A percentile compares a stretch with the other conserved stretches of the same genome.
Evolutionary conservation across 2,113 vertebrate species (phyloP).

Genomic region (Engraulis encrasicolus): DNA sequence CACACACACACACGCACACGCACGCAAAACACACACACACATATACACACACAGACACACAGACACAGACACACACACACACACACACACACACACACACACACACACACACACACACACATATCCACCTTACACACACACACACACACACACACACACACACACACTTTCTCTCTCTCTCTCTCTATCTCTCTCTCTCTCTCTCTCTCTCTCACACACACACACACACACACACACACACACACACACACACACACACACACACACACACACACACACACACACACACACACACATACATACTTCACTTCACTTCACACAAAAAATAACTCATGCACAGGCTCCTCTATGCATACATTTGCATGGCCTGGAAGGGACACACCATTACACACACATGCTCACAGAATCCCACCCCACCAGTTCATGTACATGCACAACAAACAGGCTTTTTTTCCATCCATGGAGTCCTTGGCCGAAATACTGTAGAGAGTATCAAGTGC

Average conservation of each 20-base stretch:
- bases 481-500: neutral
- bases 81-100: conserved; percentile 15
- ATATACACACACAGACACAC: neutral
- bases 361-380: too few species aligned
- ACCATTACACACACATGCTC: neutral
- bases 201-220: neutral
- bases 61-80: conserved; percentile 9
- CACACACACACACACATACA: neutral
- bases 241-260: neutral
- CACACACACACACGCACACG: conserved; percentile 24
- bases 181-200: too few species aligned
- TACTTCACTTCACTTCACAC: too few species aligned
- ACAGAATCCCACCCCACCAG: neutral
- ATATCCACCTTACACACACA: too few species aligned
- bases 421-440: conserved; percentile 2
- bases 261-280: neutral
- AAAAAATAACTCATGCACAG: too few species aligned
- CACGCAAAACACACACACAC: too few species aligned
- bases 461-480: neutral
- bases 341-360: too few species aligned
- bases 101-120: conserved; percentile 11
- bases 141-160: conserved; percentile 11
- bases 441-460: neutral
- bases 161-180: neutral
- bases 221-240: conserved; percentile 3